Percentiles rank a stretch among this genome's conserved stretches.
These are phyloP conservation scores for Brachypalpus laphriformis DNA, from an alignment of 2,888 invertebrate genomes.

Conservation along the genomic window DNA sequence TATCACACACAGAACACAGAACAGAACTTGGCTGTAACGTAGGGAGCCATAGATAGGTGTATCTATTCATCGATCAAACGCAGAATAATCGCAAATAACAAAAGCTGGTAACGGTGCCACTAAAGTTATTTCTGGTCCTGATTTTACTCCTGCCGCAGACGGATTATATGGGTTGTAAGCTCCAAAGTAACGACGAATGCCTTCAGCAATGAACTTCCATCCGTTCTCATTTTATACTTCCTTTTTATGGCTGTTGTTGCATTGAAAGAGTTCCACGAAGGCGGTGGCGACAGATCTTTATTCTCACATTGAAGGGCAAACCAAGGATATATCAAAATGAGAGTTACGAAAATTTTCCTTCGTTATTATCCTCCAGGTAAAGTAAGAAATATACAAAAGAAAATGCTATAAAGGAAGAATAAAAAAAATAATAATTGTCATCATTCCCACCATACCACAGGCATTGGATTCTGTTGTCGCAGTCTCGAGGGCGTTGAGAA, in stretches of 20 bases:
- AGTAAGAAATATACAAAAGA: slow-evolving; percentile 3
- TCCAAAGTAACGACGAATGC: slow-evolving; percentile 32
- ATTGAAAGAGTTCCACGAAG: slow-evolving; percentile 27
- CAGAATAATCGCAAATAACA: slow-evolving; percentile 45
- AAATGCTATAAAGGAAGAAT: not conserved
- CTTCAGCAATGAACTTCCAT: slow-evolving; percentile 27
- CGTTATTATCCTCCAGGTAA: slow-evolving; percentile 89
- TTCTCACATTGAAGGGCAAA: not conserved
- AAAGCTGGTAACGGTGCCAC: slow-evolving; percentile 12
- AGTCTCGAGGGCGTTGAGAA: slow-evolving; percentile 85
- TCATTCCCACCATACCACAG: slow-evolving; percentile 77
- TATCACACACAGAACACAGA: not conserved
- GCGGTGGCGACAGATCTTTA: slow-evolving; percentile 58
- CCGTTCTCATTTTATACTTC: slow-evolving; percentile 15
- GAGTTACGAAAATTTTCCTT: slow-evolving; percentile 87
- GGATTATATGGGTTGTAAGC: slow-evolving; percentile 20
- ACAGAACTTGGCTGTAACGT: slow-evolving; percentile 21
- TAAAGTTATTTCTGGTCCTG: slow-evolving; percentile 15
- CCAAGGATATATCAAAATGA: slow-evolving; percentile 83
- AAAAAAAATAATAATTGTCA: slow-evolving; percentile 29
- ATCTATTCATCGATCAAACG: slow-evolving; percentile 71
- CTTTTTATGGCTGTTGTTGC: slow-evolving; percentile 25
- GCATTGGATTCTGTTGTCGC: slow-evolving; percentile 86
- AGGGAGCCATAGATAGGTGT: slow-evolving; percentile 53
- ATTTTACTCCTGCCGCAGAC: slow-evolving; percentile 42